Evolutionary conservation across 2,888 invertebrate genomes (phyloP), one percentile per base, ranked within the genome.

Genomic region (Glaucopsyche alexis): DNA sequence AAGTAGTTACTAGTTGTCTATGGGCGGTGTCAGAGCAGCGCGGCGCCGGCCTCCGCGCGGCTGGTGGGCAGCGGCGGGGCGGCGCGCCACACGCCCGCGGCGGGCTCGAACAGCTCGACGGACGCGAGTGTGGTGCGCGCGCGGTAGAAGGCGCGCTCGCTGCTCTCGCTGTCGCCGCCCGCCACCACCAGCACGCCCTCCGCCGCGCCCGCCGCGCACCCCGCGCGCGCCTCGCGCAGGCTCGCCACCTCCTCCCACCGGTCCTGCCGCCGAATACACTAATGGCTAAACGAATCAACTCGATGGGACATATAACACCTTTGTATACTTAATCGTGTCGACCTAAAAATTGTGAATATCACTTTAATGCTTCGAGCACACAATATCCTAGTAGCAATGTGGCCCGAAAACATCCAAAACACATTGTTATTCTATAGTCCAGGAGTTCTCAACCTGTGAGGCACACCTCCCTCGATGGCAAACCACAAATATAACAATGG

Each of bases 21-120:
- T 71, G 29, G 29, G 69, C 66, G 65, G 38, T 74, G 94, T 94
- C 95, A 95, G 84, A 95, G 95, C 83, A 97, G 96, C 74, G 97
- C 96, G 76, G 97, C 97, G 75, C 97, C 97, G 66, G 97, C 97
- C 89, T 98, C 98, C 72, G 97, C 96, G 77, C 98, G 95, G 80
- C 96, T 96, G 83, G 96, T 96, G 40, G 97, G 97, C 84, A 98
- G 94, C 76, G 96, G 94, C 67, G 96, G 96, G 78, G 96, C 96
- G 80, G 95, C 94, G 77, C 94, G 94, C 98, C 98, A 98, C 72
- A 91, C 89, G 87, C 96, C 95, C 47, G 94, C 94, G 73, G 95
- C 90, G 11, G 98, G 97, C 90, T 97, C 96, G 90, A 96, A 98
- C 79, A 96, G 94, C 89, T 98, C 98, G 14, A 97, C 97, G 72